phyloP scores from a whole-genome alignment of 2,888 invertebrate species.

The Choristoneura rosaceana region DNA sequence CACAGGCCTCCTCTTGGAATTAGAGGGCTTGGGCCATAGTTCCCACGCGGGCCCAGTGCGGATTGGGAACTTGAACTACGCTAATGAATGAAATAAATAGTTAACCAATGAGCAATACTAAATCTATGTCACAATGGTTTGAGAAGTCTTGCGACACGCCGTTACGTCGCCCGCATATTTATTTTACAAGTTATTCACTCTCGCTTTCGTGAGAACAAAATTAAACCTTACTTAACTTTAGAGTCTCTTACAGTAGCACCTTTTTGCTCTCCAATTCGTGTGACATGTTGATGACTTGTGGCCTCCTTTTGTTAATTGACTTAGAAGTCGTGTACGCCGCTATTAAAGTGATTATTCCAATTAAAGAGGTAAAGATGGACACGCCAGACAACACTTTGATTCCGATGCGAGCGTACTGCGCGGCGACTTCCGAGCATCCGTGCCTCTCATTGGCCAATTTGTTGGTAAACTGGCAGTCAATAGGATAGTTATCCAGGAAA shows the following conservation, averaged over 20 bases:
- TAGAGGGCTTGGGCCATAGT: too few relatives aligned
- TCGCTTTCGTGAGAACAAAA: slow-evolving; percentile 27
- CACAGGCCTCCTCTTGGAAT: too few relatives aligned
- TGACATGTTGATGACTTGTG: slow-evolving; percentile 56
- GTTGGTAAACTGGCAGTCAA: slow-evolving; percentile 75
- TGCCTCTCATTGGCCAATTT: slow-evolving; percentile 76
- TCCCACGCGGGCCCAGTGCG: too few relatives aligned
- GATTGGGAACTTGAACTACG: too few relatives aligned
- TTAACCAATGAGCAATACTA: slow-evolving; percentile 20
- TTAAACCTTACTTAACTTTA: slow-evolving; percentile 23
- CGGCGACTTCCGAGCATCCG: slow-evolving; percentile 72
- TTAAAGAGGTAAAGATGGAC: slow-evolving; percentile 64
- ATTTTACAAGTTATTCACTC: slow-evolving; percentile 33
- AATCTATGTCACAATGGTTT: slow-evolving; percentile 19
- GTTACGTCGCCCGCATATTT: slow-evolving; percentile 24
- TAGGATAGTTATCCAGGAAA: slow-evolving; percentile 65
- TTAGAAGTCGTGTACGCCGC: slow-evolving; percentile 61
- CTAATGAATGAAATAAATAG: slow-evolving; percentile 40
- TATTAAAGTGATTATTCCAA: slow-evolving; percentile 62
- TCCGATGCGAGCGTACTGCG: slow-evolving; percentile 68
- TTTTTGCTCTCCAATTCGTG: slow-evolving; percentile 75
- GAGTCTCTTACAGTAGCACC: slow-evolving; percentile 59
- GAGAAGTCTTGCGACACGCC: slow-evolving; percentile 33
- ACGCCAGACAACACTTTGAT: slow-evolving; percentile 67
- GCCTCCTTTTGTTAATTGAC: slow-evolving; percentile 57